These are phyloP conservation scores for Cotesia congregata DNA, from an alignment of 2,888 invertebrate species.

Conservation along the genomic window DNA sequence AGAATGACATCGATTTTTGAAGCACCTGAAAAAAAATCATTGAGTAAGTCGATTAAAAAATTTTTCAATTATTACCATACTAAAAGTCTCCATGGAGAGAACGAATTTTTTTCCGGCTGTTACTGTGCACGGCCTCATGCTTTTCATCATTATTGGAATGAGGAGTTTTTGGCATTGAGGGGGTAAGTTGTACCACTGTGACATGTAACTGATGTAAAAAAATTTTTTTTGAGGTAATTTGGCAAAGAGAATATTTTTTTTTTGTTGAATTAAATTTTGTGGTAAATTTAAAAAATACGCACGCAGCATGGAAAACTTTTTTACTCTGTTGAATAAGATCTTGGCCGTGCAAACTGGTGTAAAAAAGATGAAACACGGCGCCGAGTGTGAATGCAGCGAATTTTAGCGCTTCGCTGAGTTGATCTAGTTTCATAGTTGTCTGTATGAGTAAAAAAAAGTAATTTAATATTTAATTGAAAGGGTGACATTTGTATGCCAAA, in stretches of 20 bases:
- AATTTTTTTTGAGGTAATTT: constrained; percentile 12
- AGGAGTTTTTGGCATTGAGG: constrained; percentile 35
- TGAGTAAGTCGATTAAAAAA: background rate
- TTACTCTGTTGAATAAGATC: constrained; percentile 44
- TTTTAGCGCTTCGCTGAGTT: constrained; percentile 37
- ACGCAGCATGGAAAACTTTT: constrained; percentile 41
- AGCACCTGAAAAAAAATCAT: constrained; percentile 39
- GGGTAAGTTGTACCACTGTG: constrained; percentile 46
- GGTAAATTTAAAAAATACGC: constrained; percentile 5
- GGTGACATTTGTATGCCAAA: too few relatives aligned
- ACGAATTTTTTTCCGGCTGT: constrained; percentile 44
- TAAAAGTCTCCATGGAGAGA: constrained; percentile 46
- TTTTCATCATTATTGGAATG: constrained; percentile 43
- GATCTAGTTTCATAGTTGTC: constrained; percentile 42
- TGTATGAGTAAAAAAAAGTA: background rate
- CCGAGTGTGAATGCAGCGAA: constrained; percentile 40
- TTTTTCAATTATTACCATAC: constrained; percentile 29
- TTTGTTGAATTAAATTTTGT: background rate
- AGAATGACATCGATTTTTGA: constrained; percentile 47
- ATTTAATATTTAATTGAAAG: background rate
- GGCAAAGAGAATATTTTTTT: background rate
- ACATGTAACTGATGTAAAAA: constrained; percentile 40
- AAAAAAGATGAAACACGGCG: constrained; percentile 44
- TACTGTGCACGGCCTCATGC: constrained; percentile 42
- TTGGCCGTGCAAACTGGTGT: constrained; percentile 46